Conservation (phyloP, 2,797 vertebrate genomes). For the Zenarchopterus dispar region DNA sequence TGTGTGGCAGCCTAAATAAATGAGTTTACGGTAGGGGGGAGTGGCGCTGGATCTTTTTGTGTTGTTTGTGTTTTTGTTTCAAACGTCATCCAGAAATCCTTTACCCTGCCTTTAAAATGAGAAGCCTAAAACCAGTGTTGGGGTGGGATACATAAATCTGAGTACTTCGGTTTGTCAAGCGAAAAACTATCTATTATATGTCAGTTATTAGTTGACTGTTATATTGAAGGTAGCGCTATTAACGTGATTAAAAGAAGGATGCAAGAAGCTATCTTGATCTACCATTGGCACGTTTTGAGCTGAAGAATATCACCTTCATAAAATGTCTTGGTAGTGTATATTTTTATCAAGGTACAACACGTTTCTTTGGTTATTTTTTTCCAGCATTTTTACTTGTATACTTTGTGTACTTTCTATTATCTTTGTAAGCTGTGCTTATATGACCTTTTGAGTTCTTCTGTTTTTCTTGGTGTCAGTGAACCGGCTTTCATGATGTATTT, state of each 20-base stretch:
- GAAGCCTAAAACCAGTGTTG: conserved; percentile 14
- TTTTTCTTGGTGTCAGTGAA: conserved; percentile 80
- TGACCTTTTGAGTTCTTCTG: conserved; percentile 75
- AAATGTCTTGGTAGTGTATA: conserved; percentile 32
- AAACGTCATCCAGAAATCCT: too few relatives aligned
- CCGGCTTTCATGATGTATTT: conserved; percentile 83
- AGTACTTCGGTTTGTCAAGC: conserved; percentile 23
- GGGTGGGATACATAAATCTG: conserved; percentile 25
- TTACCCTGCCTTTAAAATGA: conserved; percentile 8
- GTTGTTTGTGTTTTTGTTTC: too few relatives aligned
- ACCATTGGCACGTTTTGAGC: conserved; percentile 4
- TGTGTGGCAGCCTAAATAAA: too few relatives aligned
- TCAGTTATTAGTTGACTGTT: conserved; percentile 20
- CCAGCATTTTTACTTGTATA: conserved; percentile 69
- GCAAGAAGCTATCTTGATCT: background rate
- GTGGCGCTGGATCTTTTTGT: too few relatives aligned
- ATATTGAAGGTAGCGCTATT: conserved; percentile 33
- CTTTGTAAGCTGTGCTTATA: conserved; percentile 93
- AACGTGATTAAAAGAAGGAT: conserved; percentile 11
- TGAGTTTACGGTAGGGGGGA: too few relatives aligned
- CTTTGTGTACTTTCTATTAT: conserved; percentile 84
- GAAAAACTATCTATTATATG: background rate
- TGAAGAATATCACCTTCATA: conserved; percentile 23
- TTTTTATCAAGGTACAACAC: conserved; percentile 78
- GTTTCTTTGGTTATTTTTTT: conserved; percentile 58